Base-by-base conservation (phyloP, 92 coral and sea anemone genomes). In the Epizoanthus illoricatus region DNA sequence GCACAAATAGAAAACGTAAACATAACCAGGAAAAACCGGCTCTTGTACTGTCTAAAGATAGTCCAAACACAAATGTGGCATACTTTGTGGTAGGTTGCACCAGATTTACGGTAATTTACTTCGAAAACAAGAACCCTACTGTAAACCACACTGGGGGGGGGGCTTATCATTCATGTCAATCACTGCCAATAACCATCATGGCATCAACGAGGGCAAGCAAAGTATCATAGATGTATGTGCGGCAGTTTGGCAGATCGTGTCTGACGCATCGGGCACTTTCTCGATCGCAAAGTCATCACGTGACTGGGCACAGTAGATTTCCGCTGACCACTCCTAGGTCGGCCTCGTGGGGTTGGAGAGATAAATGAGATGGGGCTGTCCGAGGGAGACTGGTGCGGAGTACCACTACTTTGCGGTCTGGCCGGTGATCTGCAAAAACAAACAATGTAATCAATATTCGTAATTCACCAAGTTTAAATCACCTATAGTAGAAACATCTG, bases 341-440 rank as follows among this genome's bases (percentile, higher is more conserved):
- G 65, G 12, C 81, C 85, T 58, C 72, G 82, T 5, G 87, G 82
- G 47, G 87, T 87, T 39, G 99, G 99, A 5, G 99, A 87, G 63
- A 96, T 87, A 85, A 93, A 96, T 8, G 99, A 96, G 62, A 96
- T 96, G 1, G 99, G 99, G 63, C 99, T 96, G 83, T 96, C 94
- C 33, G 99, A 84, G 56, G 99, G 99, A 54, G 99, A 96, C 90
- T 93, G 99, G 90, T 91, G 97, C 24, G 99, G 99, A 62, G 93
- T 96, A 49, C 24, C 65, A 74, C 76, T 76, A 39, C 42, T 89
- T 36, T 73, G 69, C 16, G 76, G 81, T 67, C 84, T 83, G 63
- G 87, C 79, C 57, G 82, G 82, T 19, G 89, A 88, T 58, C 90
- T 89, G 74, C 17, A 67, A 54, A 1, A 64, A 55, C 65, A 76